Evolutionary conservation across 2,888 invertebrate genomes (phyloP).

Genomic region (Diaprepes abbreviatus): DNA sequence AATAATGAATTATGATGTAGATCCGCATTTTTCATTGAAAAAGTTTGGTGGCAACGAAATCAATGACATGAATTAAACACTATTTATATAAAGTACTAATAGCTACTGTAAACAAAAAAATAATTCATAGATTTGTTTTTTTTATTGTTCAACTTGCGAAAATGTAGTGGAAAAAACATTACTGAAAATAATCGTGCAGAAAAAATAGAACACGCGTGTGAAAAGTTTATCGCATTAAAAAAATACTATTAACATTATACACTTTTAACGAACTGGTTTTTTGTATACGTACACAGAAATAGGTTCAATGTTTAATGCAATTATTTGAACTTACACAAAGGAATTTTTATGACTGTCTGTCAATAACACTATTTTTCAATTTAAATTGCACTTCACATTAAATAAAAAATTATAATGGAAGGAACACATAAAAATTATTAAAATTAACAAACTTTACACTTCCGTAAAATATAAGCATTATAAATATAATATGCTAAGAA

Average conservation of each 20-base stretch:
- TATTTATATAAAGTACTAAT: constrained; percentile 11
- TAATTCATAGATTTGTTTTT: constrained; percentile 19
- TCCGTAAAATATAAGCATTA: too few species aligned
- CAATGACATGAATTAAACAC: too few species aligned
- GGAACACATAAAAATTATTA: too few species aligned
- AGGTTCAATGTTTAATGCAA: background rate
- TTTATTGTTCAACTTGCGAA: constrained; percentile 11
- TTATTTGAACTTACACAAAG: too few species aligned
- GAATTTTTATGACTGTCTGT: too few species aligned
- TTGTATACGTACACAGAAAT: constrained; percentile 2
- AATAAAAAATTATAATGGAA: too few species aligned
- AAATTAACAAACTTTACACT: too few species aligned
- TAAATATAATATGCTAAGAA: too few species aligned
- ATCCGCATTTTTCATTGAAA: too few species aligned
- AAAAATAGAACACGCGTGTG: constrained; percentile 16
- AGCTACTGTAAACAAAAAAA: constrained; percentile 5
- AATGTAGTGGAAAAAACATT: constrained; percentile 13
- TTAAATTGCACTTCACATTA: too few species aligned
- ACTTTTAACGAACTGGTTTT: constrained; percentile 16
- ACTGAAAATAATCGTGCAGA: constrained; percentile 18
- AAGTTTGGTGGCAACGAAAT: too few species aligned
- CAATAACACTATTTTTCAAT: too few species aligned
- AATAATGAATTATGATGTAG: background rate
- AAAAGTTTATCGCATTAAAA: constrained; percentile 21
- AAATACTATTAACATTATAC: constrained; percentile 28